Evolutionary conservation across 2,113 vertebrate species (phyloP).

Genomic region (Malurus elegans): DNA sequence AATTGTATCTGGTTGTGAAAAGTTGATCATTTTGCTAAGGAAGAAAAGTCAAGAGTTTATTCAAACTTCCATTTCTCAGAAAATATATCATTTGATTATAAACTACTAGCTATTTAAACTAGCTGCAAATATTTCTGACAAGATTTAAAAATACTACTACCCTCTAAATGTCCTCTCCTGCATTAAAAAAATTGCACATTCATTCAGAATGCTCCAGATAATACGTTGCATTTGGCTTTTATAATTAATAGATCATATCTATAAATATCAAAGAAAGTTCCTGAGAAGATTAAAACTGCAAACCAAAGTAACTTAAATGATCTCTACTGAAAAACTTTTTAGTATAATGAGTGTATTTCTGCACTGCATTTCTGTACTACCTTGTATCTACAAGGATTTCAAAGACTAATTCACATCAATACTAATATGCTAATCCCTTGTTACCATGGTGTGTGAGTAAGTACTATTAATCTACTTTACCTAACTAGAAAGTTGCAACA

Average conservation of each 20-base stretch:
- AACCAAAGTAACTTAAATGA: neutral
- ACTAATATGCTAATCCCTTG: neutral
- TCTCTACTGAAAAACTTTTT: neutral
- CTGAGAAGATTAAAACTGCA: neutral
- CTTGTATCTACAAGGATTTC: neutral
- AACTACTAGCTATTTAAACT: neutral
- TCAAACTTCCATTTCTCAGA: neutral
- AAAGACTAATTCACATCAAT: neutral
- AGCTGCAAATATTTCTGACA: neutral
- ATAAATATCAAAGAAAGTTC: neutral
- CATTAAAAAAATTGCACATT: neutral
- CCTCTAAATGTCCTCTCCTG: neutral
- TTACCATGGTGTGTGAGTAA: neutral
- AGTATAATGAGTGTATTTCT: neutral
- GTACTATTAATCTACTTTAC: neutral
- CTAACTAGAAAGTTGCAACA: neutral
- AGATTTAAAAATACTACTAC: neutral
- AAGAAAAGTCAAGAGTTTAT: conserved; percentile 51
- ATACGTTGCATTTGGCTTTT: neutral
- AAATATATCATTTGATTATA: neutral
- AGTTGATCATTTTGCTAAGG: conserved; percentile 96
- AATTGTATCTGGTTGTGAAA: conserved; percentile 93
- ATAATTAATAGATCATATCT: neutral
- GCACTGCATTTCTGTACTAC: neutral
- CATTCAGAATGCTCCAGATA: neutral